Base-by-base conservation (phyloP, 1,140 invertebrate genomes). In the Drosophila equinoxialis region DNA sequence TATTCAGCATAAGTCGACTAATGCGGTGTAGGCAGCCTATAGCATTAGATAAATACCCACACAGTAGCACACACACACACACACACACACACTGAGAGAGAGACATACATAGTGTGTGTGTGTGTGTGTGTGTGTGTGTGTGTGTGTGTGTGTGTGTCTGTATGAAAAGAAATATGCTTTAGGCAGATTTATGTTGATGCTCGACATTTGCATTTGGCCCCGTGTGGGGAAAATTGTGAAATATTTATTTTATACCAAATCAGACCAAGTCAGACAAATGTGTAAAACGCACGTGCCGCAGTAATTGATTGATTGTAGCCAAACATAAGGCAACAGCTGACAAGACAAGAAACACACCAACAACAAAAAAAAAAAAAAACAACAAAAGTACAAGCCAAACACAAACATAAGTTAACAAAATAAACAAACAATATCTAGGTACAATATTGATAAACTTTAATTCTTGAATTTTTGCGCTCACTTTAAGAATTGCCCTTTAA, bases 251-350 rank as follows among this genome's bases (percentile, higher is more conserved):
- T 79, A 62, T 76, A 65, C 57, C 42, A 41, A 68, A 72, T 68
- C 70, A 39, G 37, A 39, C 10, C 51, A 39, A 68, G 63, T 67
- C 73, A 80, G 71, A 79, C 60, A 65, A 41, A 63, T 65, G 57
- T 48, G 58, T 54, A 62, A 54, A 72, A 59, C 66, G 68, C 73
- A 78, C 80, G 77, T 89, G 83, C 72, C 74, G 14, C 55, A 67
- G 64, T 83, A 79, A 77, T 77, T 80, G 78, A 78, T 80, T 71
- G 78, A 80, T 80, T 77, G 71, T 65, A 70, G 62, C 59, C 68
- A 54, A 69, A 80, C 60, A 60, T 51, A 68, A 67, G 65, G 64
- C 63, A 87, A 75, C 84, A 89, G 84, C 80, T 89, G 60, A 78
- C 74, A 77, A 76, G 73, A 70, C 63, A 65, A 76, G 60, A 51